Base-by-base conservation (phyloP, 2,888 invertebrate species). In the Amphimallon solstitiale region DNA sequence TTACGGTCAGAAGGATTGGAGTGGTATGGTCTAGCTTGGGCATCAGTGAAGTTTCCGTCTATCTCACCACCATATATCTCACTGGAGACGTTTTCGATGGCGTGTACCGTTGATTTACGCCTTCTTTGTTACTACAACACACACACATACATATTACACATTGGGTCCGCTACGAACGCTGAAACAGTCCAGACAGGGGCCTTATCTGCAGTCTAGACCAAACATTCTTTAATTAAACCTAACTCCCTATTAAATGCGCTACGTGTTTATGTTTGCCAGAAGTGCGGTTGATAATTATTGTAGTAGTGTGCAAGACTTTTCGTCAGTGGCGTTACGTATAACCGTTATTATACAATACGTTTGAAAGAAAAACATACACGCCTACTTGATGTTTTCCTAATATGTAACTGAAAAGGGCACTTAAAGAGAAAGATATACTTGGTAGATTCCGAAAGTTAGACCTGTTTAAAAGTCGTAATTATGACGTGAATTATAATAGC, bases 81-180 rank as follows among this genome's bases (percentile, higher is more conserved):
- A 71, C 71, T 69, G 70, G 71, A 73, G 74, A 74, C 74, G 72
- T 74, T 74, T 74, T 75, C 75, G 75, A 74, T 74, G 74, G 75
- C 74, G 73, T 49, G 49, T 45, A 72, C 74, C 74, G 73, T 73
- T 76, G 76, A 76, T 76, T 76, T 76, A 76, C 76, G 74, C 75
- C 74, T 74, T 75, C 76, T 75, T 76, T 76, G 75, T 76, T 76
- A 74, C 74, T 73, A 72, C 74, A 74, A 74, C 74, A 76, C 74
- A 68, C 71, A 68, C 43, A 75, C 72, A 68, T 70, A 69, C 45
- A 29, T 34, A 45, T 52, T 51, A 51, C 52, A 48, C 37, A 34
- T 40, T 54, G 34, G 52, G 63, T 54, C 19, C 40, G 54, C 19
- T 40, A n/a, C 23, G 54, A 40, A 23, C 68, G 67, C 68, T 72